Percentiles rank a stretch among this genome's conserved stretches.
Evolutionary conservation across 2,888 invertebrate species (phyloP).

Genomic region (Cantharis rufa): DNA sequence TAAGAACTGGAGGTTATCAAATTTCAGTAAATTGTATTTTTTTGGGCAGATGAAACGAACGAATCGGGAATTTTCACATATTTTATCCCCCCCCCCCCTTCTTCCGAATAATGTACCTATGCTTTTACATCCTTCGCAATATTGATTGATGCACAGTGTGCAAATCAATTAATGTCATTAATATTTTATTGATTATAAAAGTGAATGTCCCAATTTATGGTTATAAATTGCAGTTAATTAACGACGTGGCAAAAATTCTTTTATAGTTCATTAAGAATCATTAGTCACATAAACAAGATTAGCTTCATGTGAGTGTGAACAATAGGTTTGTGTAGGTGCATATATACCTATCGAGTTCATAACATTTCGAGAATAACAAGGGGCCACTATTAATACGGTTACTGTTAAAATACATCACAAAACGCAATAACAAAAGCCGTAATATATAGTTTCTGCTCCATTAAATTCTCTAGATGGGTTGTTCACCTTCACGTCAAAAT

Average conservation of each 20-base stretch:
- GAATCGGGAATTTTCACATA: not conserved
- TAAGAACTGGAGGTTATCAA: not conserved
- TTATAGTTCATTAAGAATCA: not conserved
- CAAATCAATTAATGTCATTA: not conserved
- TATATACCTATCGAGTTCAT: constrained; percentile 16
- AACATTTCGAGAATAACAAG: constrained; percentile 20
- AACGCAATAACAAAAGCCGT: constrained; percentile 20
- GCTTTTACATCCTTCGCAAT: not conserved
- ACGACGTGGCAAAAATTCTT: not conserved
- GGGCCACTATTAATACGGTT: constrained; percentile 11
- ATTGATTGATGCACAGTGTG: not conserved
- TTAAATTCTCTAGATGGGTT: constrained; percentile 20
- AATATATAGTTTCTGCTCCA: constrained; percentile 26
- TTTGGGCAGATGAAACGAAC: not conserved
- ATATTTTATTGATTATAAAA: not conserved
- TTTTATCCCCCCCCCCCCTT: no score
- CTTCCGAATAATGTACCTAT: no score
- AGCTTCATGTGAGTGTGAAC: not conserved
- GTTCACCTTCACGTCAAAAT: constrained; percentile 14
- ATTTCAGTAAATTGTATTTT: not conserved
- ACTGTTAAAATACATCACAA: constrained; percentile 21
- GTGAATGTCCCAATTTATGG: not conserved
- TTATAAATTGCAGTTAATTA: not conserved
- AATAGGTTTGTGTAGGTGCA: constrained; percentile 7
- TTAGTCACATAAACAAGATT: not conserved